Conservation (phyloP, 2,113 vertebrate species). For the Campylorhamphus procurvoides region DNA sequence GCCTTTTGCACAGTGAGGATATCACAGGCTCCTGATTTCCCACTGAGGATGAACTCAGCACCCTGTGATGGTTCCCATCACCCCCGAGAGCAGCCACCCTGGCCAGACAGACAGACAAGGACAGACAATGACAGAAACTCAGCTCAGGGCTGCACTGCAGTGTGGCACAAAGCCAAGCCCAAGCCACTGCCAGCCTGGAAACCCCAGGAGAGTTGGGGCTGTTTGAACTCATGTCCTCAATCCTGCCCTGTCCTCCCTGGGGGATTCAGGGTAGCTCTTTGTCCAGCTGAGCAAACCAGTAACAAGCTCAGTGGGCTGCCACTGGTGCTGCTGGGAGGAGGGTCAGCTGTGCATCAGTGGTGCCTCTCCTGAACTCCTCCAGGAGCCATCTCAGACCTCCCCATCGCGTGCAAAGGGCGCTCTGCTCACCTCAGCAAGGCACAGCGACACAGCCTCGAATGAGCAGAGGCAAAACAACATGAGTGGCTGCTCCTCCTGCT, state of each 20-base stretch:
- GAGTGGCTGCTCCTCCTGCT: fast-evolving
- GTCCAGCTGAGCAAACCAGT: neutral
- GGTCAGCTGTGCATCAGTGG: neutral
- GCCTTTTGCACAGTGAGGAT: neutral
- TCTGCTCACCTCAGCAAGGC: neutral
- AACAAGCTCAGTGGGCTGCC: neutral
- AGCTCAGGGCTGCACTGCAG: neutral
- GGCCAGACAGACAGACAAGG: neutral
- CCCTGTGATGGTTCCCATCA: neutral
- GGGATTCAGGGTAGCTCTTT: neutral
- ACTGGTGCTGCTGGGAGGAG: neutral
- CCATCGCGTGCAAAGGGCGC: neutral
- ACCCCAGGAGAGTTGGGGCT: neutral
- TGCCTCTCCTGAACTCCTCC: neutral
- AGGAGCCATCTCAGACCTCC: neutral
- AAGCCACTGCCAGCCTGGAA: neutral
- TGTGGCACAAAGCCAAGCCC: neutral
- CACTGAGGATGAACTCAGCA: neutral
- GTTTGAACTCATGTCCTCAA: neutral
- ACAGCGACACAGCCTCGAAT: neutral
- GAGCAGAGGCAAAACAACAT: neutral
- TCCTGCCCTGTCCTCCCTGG: neutral
- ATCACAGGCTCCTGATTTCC: neutral
- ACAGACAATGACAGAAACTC: neutral
- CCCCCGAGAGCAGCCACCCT: neutral